Conservation (phyloP, 2,113 vertebrate species). For the Osmerus mordax region DNA sequence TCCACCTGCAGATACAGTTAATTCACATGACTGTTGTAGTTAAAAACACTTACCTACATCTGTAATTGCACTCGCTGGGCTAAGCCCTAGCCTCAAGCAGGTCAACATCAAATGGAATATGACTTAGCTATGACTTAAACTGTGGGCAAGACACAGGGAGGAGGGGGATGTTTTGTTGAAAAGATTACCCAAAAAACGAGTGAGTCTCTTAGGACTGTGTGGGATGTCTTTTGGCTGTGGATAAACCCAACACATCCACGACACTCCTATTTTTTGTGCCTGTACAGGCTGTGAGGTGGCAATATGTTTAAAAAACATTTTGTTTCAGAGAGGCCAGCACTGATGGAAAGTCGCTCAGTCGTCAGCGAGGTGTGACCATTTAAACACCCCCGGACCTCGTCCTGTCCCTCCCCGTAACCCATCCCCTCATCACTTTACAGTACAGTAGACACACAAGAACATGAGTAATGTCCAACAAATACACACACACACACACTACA, state of each 20-base stretch:
- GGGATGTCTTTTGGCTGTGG: slow-evolving; percentile 62
- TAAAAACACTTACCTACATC: slow-evolving; percentile 11
- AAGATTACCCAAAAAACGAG: slow-evolving; percentile 48
- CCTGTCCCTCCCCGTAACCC: slow-evolving; percentile 25
- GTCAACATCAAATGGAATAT: slow-evolving; percentile 22
- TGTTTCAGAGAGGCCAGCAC: slow-evolving; percentile 19
- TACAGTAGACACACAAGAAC: no score
- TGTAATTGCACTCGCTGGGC: slow-evolving; percentile 15
- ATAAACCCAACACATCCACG: slow-evolving; percentile 50
- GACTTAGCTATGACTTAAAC: slow-evolving; percentile 1
- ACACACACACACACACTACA: no score
- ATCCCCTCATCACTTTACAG: neutral
- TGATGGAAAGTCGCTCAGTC: neutral
- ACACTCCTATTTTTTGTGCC: slow-evolving; percentile 53
- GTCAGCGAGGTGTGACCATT: slow-evolving; percentile 24
- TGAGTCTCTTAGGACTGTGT: slow-evolving; percentile 61
- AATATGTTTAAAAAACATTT: slow-evolving; percentile 15
- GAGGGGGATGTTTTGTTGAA: slow-evolving; percentile 57
- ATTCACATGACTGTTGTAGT: neutral
- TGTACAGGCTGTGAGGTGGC: slow-evolving; percentile 45
- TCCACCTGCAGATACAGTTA: slow-evolving; percentile 3
- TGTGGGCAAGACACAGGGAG: slow-evolving; percentile 4
- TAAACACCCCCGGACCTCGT: slow-evolving; percentile 46
- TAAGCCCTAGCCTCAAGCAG: neutral
- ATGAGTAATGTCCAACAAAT: no score